Conservation (phyloP, 1,140 invertebrate species). For the Drosophila eugracilis region DNA sequence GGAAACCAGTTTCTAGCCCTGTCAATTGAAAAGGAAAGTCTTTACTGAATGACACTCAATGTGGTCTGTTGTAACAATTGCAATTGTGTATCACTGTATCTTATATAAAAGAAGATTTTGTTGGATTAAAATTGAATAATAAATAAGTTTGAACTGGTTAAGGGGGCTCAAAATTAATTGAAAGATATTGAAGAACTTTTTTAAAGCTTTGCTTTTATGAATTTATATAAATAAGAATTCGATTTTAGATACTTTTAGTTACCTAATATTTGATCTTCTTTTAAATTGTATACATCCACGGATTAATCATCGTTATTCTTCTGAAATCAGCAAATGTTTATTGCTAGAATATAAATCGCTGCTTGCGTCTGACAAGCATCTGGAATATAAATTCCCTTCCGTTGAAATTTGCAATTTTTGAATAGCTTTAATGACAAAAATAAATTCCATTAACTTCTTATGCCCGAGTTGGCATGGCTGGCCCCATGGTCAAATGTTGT, state of each 20-base stretch:
- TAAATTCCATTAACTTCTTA: conserved; percentile 40
- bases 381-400: conserved; percentile 28
- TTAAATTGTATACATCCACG: neutral
- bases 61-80: conserved; percentile 34
- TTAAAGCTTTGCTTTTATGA: no score
- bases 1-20: conserved; percentile 29
- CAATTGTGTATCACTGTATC: conserved; percentile 34
- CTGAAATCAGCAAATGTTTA: conserved; percentile 32
- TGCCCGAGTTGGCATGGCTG: conserved; percentile 17
- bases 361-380: conserved; percentile 16
- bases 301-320: conserved; percentile 12
- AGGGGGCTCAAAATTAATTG: neutral
- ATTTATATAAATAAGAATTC: no score
- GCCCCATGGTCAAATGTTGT: conserved; percentile 40
- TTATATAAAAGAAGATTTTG: conserved; percentile 18
- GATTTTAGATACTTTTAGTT: no score
- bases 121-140: neutral
- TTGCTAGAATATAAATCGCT: conserved; percentile 27
- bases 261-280: neutral
- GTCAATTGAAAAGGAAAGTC: conserved; percentile 66
- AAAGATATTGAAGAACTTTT: neutral
- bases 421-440: conserved; percentile 20
- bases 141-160: conserved; percentile 7
- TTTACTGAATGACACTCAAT: conserved; percentile 61
- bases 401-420: conserved; percentile 12